Evolutionary conservation across 2,113 vertebrate genomes (phyloP).

Genomic region (Menura novaehollandiae): DNA sequence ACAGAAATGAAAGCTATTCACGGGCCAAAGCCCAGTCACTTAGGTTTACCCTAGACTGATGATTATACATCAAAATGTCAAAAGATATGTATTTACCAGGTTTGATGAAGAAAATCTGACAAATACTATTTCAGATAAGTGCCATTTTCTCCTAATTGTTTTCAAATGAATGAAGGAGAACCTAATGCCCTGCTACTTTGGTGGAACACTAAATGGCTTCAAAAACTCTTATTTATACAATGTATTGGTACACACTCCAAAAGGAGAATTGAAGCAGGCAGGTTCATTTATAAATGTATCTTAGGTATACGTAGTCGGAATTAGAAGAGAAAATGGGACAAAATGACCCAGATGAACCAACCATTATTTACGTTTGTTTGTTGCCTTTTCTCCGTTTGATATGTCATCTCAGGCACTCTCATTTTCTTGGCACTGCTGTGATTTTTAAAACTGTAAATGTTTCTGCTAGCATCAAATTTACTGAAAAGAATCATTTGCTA

Average conservation of each 20-base stretch:
- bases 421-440: not conserved
- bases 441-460: not conserved
- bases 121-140: slow-evolving; percentile 81
- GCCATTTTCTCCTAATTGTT: slow-evolving; percentile 77
- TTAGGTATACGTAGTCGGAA: not conserved
- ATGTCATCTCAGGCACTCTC: not conserved
- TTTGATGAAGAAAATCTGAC: slow-evolving; percentile 82
- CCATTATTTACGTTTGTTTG: not conserved
- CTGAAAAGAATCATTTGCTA: not conserved
- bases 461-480: not conserved
- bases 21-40: slow-evolving; percentile 77
- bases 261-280: slow-evolving; percentile 26
- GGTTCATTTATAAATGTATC: not conserved
- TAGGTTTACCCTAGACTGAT: slow-evolving; percentile 74
- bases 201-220: slow-evolving; percentile 69
- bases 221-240: slow-evolving; percentile 68
- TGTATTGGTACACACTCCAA: not conserved
- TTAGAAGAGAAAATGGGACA: not conserved
- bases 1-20: slow-evolving; percentile 75
- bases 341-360: not conserved
- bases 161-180: slow-evolving; percentile 78
- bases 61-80: slow-evolving; percentile 82
- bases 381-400: not conserved
- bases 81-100: slow-evolving; percentile 81
- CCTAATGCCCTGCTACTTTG: slow-evolving; percentile 72